These are phyloP conservation scores for Macropus fuliginosus DNA, from an alignment of 2,797 vertebrate species.

Conservation along the genomic window DNA sequence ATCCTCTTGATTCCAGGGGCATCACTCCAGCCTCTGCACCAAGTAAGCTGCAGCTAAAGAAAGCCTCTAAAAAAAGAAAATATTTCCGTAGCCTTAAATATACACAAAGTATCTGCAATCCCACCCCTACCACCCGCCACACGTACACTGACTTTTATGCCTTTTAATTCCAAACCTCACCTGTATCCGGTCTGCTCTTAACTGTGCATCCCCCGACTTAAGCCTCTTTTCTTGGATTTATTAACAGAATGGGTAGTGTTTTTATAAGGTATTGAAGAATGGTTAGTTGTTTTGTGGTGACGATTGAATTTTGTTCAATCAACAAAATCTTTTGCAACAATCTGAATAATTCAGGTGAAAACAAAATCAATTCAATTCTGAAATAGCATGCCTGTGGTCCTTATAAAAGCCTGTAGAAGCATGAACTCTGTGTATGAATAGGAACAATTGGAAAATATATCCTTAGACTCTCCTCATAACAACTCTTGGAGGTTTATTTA, in stretches of 20 bases:
- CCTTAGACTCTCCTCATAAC: neutral
- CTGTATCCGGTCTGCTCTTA: neutral
- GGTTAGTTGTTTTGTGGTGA: conserved; percentile 37
- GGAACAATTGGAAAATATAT: conserved; percentile 21
- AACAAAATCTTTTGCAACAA: conserved; percentile 37
- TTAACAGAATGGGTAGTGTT: neutral
- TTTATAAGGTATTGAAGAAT: conserved; percentile 28
- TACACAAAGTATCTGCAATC: neutral
- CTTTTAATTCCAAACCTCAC: neutral
- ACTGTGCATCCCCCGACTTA: neutral
- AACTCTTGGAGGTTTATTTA: neutral
- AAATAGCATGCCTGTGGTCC: conserved; percentile 26
- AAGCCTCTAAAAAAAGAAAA: neutral
- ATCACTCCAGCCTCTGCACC: neutral
- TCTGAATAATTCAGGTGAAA: conserved; percentile 54
- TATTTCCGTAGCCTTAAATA: neutral
- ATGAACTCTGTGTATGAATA: conserved; percentile 57
- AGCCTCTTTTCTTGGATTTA: neutral
- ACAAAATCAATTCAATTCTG: conserved; percentile 66
- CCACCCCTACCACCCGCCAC: too few relatives aligned
- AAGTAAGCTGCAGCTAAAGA: neutral
- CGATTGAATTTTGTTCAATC: neutral
- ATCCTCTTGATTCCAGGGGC: neutral
- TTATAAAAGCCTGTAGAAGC: conserved; percentile 38
- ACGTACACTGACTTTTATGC: neutral